Evolutionary conservation across 2,113 vertebrate species (phyloP).

Genomic region (Piaya cayana): DNA sequence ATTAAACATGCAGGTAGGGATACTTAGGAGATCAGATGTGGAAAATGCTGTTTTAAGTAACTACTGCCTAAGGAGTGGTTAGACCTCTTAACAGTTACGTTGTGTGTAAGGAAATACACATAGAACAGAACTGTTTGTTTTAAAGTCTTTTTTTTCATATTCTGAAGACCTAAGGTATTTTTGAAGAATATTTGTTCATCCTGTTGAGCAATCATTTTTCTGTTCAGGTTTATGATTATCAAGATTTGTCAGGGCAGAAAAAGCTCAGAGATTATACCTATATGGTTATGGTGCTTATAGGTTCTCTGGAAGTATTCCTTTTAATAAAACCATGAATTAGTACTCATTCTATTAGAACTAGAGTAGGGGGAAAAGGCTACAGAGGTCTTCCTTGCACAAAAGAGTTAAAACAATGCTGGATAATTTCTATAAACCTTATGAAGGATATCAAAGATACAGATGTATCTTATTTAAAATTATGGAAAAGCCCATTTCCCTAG

Average conservation of each 20-base stretch:
- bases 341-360: background rate
- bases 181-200: background rate
- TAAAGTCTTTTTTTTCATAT: background rate
- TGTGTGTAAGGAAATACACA: background rate
- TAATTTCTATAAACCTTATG: background rate
- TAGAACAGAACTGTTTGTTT: background rate
- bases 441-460: background rate
- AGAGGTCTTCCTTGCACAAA: background rate
- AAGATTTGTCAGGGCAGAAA: background rate
- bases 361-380: background rate
- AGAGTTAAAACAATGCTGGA: background rate
- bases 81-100: background rate
- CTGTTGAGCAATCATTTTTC: background rate
- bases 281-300: background rate
- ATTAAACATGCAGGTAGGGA: background rate
- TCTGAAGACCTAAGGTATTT: background rate
- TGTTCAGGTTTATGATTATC: background rate
- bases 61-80: constrained; percentile 12
- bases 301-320: background rate
- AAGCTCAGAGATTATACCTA: background rate
- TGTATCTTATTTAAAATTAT: background rate
- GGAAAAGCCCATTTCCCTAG: background rate
- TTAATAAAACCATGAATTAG: background rate
- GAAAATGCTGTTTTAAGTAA: constrained; percentile 32
- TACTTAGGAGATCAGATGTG: background rate